Evolutionary conservation across 2,113 vertebrate species (phyloP).

Genomic region (Macquaria ambigua): DNA sequence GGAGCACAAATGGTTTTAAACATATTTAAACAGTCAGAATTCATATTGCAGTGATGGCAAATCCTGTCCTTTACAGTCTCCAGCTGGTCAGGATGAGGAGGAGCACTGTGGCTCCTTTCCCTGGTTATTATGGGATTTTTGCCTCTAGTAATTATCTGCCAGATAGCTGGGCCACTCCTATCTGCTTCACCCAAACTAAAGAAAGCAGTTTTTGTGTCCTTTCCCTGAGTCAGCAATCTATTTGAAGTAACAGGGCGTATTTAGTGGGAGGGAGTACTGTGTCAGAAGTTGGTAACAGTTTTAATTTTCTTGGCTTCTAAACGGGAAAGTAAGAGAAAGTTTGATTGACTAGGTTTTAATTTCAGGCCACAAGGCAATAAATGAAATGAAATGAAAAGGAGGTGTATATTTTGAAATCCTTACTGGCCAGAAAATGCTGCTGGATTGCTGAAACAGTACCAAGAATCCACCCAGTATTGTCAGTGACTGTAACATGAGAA

Average conservation of each 20-base stretch:
- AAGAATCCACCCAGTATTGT: slow-evolving; percentile 6
- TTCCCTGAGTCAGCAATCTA: slow-evolving; percentile 4
- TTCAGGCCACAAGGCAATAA: neutral
- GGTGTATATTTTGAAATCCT: neutral
- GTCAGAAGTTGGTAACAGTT: slow-evolving; percentile 19
- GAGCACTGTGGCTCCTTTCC: slow-evolving; percentile 36
- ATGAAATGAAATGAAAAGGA: neutral
- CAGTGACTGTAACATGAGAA: neutral
- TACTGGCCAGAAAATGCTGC: neutral
- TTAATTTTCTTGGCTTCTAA: neutral
- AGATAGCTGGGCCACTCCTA: slow-evolving; percentile 54
- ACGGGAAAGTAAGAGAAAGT: neutral
- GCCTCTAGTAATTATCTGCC: slow-evolving; percentile 60
- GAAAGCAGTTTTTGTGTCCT: neutral
- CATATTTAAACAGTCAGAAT: neutral
- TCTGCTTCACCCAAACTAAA: slow-evolving; percentile 46
- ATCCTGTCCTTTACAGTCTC: slow-evolving; percentile 5
- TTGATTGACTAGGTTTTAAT: neutral
- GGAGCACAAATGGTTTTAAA: neutral
- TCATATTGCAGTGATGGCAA: neutral
- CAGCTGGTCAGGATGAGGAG: slow-evolving; percentile 33
- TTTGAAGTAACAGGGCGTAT: slow-evolving; percentile 32
- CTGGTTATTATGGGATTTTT: slow-evolving; percentile 59
- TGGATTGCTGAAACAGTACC: neutral
- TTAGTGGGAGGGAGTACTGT: slow-evolving; percentile 7